These are phyloP conservation scores for Agriopis leucophaearia DNA, from an alignment of 2,888 invertebrate species.

Conservation along the genomic window DNA sequence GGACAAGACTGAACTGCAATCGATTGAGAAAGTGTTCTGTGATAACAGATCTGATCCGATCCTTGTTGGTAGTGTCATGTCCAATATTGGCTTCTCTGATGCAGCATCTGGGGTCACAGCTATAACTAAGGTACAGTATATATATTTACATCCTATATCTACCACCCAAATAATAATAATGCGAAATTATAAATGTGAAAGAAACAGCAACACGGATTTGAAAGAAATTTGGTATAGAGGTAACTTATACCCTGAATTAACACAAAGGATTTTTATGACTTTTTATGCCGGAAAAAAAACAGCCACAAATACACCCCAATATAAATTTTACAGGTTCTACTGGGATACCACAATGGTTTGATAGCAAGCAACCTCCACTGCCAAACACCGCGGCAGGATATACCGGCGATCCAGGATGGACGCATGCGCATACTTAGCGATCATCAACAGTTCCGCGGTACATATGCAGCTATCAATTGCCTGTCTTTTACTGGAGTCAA, in stretches of 20 bases:
- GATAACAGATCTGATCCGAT: constrained; percentile 84
- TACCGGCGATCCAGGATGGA: constrained; percentile 82
- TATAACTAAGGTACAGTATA: constrained; percentile 81
- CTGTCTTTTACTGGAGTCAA: constrained; percentile 69
- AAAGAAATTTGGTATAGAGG: too few species aligned
- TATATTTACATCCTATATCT: too few species aligned
- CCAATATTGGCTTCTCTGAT: constrained; percentile 80
- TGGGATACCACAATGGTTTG: constrained; percentile 89
- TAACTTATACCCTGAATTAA: too few species aligned
- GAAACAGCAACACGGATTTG: too few species aligned
- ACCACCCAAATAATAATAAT: too few species aligned
- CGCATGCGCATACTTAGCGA: constrained; percentile 86
- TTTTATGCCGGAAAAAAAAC: neutral
- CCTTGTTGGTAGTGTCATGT: constrained; percentile 83
- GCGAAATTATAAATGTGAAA: too few species aligned
- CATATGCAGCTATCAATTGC: constrained; percentile 68
- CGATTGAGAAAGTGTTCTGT: constrained; percentile 87
- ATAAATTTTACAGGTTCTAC: constrained; percentile 65
- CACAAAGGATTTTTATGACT: too few species aligned
- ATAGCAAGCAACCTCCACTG: constrained; percentile 92
- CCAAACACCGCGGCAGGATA: constrained; percentile 82
- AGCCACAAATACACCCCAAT: neutral
- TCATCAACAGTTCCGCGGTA: constrained; percentile 84
- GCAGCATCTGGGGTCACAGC: constrained; percentile 82
- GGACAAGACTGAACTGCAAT: constrained; percentile 89